Evolutionary conservation across 2,888 invertebrate genomes (phyloP).

Genomic region (Orthosia incerta): DNA sequence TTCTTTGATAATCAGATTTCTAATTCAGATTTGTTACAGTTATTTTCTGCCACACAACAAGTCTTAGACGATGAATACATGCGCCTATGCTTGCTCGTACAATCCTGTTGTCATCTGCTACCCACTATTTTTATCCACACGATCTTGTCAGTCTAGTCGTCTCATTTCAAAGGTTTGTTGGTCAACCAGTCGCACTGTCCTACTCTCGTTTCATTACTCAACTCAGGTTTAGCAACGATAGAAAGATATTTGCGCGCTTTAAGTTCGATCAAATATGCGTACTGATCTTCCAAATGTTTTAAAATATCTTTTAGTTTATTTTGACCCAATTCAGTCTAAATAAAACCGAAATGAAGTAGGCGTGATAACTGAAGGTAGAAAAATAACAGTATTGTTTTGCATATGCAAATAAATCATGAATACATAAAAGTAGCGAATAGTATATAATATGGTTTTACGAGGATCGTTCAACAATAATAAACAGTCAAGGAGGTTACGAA

Average conservation of each 20-base stretch:
- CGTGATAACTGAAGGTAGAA: slow-evolving; percentile 6
- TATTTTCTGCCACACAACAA: slow-evolving; percentile 14
- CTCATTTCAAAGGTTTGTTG: slow-evolving; percentile 64
- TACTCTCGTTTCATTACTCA: slow-evolving; percentile 55
- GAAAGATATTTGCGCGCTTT: slow-evolving; percentile 41
- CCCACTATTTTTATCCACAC: slow-evolving; percentile 57
- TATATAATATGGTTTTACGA: slow-evolving; percentile 11
- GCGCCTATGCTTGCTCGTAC: slow-evolving; percentile 33
- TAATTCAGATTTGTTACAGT: not conserved
- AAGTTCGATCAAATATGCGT: slow-evolving; percentile 8
- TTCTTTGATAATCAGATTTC: not conserved
- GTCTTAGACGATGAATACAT: slow-evolving; percentile 40
- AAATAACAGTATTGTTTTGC: slow-evolving; percentile 6
- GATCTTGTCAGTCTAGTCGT: slow-evolving; percentile 54
- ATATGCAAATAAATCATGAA: slow-evolving; percentile 32
- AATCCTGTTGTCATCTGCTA: slow-evolving; percentile 57
- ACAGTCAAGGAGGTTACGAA: slow-evolving; percentile 20
- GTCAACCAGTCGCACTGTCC: slow-evolving; percentile 56
- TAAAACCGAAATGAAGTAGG: slow-evolving; percentile 14
- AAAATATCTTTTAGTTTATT: not conserved
- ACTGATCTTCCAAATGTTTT: slow-evolving; percentile 1
- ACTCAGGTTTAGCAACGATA: slow-evolving; percentile 48
- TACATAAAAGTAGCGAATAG: slow-evolving; percentile 22
- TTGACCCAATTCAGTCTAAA: not conserved
- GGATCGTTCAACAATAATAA: slow-evolving; percentile 30